These are phyloP conservation scores for Odontamblyopus lacepedii DNA, from an alignment of 2,797 vertebrate species.

Conservation along the genomic window DNA sequence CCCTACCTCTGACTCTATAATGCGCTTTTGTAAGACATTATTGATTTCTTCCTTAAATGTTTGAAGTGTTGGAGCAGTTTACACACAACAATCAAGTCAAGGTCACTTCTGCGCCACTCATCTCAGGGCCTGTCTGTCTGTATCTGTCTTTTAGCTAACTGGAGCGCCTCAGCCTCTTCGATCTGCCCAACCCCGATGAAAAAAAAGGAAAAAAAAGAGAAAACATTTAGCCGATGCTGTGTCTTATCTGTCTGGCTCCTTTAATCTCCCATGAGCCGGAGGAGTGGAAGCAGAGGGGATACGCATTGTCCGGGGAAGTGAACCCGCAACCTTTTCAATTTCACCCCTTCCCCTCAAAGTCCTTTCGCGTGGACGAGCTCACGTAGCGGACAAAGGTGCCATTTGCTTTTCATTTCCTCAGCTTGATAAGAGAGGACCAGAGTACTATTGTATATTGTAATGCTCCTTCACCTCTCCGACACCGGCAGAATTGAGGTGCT, in stretches of 20 bases:
- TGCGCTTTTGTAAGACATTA: slow-evolving; percentile 42
- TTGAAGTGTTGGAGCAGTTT: slow-evolving; percentile 59
- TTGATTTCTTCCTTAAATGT: slow-evolving; percentile 60
- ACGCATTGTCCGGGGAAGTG: slow-evolving; percentile 83
- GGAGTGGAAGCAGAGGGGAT: slow-evolving; percentile 72
- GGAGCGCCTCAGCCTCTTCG: slow-evolving; percentile 68
- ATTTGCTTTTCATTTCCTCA: slow-evolving; percentile 76
- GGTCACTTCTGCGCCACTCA: slow-evolving; percentile 72
- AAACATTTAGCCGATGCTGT: slow-evolving; percentile 71
- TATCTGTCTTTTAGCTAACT: slow-evolving; percentile 69
- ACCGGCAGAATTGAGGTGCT: slow-evolving; percentile 79
- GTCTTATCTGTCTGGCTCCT: slow-evolving; percentile 76
- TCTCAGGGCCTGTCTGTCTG: slow-evolving; percentile 56
- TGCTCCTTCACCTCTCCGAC: slow-evolving; percentile 79
- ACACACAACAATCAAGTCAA: slow-evolving; percentile 67
- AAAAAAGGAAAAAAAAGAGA: slow-evolving; percentile 42
- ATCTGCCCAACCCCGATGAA: slow-evolving; percentile 52
- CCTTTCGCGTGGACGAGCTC: slow-evolving; percentile 75
- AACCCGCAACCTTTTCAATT: slow-evolving; percentile 86
- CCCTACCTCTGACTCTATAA: slow-evolving; percentile 31
- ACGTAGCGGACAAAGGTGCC: slow-evolving; percentile 80
- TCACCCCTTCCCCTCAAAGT: slow-evolving; percentile 75
- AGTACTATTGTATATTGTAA: slow-evolving; percentile 78
- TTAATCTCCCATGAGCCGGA: slow-evolving; percentile 78
- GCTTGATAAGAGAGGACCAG: slow-evolving; percentile 66